Evolutionary conservation across 2,888 invertebrate species (phyloP), one percentile per base, ranked within the genome.

Genomic region (Epiperipatus broadwayi): DNA sequence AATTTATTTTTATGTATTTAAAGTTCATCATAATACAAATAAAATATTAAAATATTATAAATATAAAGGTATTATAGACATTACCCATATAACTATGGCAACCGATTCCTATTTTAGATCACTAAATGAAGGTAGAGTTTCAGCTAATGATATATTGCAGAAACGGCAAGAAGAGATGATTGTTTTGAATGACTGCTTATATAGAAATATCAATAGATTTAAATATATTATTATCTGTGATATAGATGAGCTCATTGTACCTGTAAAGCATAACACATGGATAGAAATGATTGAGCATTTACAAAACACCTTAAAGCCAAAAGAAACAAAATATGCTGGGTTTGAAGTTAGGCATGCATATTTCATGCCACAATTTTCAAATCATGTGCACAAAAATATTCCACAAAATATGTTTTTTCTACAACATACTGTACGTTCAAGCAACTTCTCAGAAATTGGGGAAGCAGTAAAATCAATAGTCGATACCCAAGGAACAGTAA

Each of bases 11-110:
- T 91, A 89, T 59, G 75, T 84, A 53, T 66, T 84, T 41, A 61
- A 60, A 41, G 59, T 87, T n/a, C 87, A 89, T 57, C 78, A 83
- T 0, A 85, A 87, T 55, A 83, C 89, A 21, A 75, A 75, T 28
- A 84, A 83, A 59, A 80, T 73, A 21, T 52, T 77, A 37, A 50
- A 65, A 27, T 61, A 68, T 48, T 75, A 75, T 55, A 60, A 63
- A 41, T 55, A 56, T 38, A 51, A 54, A 47, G 67, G 66, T 39
- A 55, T 62, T 38, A 56, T 69, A 39, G 60, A 65, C 51, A 52
- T 68, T 45, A 64, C 64, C 40, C 56, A 62, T 46, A 61, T 70
- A 52, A 66, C 68, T 50, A 61, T 70, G 53, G 69, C 69, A 39
- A 65, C 65, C 8, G 54, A 60, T 39, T 56, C 61, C 39, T 61